Evolutionary conservation across 2,888 invertebrate species (phyloP), one percentile per base, ranked within the genome.

Genomic region (Drosophila peninsularis): DNA sequence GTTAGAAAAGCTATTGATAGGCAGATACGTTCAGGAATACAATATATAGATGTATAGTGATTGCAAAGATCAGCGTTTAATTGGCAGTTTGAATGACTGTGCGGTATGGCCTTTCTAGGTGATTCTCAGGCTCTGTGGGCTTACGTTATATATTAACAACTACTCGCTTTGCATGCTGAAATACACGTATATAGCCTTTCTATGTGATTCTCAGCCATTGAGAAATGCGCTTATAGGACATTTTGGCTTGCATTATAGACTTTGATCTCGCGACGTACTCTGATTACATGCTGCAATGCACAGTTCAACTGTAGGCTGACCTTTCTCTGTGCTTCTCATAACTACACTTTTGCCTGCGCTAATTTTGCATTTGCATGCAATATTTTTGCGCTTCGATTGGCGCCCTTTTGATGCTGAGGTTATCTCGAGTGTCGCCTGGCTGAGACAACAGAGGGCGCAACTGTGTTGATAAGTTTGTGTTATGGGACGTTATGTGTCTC

Each of bases 371-470:
- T 17, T 13, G 3, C 1, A 19, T 49, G 47, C 44, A n/a, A n/a
- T n/a, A n/a, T 47, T 30, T 32, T 19, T 6, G 11, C 41, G 17
- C 11, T n/a, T 56, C n/a, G 37, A 50, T 61, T 44, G 17, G 61
- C 49, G 24, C 32, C n/a, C 21, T 32, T 32, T 47, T 32, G 13
- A 13, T 19, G 49, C 5, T n/a, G 21, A 24, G 52, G 27, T 53
- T 37, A 61, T 49, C 32, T 32, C 11, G 19, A 10, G 10, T 44
- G 24, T 10, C 41, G 41, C 27, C n/a, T 11, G 32, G 5, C 14
- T 45, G 13, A 37, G 34, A 30, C 19, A 61, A 63, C 27, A 34
- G 41, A 49, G 34, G 19, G 45, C 21, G 37, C 45, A 41, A 47
- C 24, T 17, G 6, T 24, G n/a, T 36, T 54, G 57, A 65, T 71